Conservation (phyloP, 2,113 vertebrate genomes). For the Toxotes chatareus region DNA sequence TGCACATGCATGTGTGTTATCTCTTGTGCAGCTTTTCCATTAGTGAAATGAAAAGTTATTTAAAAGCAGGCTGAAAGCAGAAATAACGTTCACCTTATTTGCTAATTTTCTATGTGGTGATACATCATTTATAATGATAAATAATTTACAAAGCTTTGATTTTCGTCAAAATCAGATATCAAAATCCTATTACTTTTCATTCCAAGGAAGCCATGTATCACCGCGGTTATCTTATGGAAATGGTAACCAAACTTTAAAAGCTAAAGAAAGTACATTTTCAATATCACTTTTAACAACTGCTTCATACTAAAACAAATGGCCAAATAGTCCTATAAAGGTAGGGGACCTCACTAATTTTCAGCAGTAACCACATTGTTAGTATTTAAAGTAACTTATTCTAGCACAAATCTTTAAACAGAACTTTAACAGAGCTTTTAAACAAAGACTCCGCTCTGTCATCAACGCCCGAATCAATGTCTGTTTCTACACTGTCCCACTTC, state of each 20-base stretch:
- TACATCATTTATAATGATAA: neutral
- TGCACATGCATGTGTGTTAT: neutral
- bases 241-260: neutral
- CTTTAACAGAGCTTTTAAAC: neutral
- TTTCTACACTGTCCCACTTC: constrained; percentile 3
- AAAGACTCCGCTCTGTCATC: constrained; percentile 10
- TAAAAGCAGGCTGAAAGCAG: constrained; percentile 28
- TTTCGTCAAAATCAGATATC: too few species aligned
- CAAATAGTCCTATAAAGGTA: neutral
- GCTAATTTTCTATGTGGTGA: constrained; percentile 7
- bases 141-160: too few species aligned
- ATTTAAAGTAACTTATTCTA: constrained; percentile 6
- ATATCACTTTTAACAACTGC: neutral
- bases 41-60: constrained; percentile 42
- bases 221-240: neutral
- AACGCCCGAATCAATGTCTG: neutral
- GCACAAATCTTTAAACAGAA: constrained; percentile 28
- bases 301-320: neutral
- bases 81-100: constrained; percentile 17
- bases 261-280: neutral
- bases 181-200: neutral
- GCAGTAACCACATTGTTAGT: neutral
- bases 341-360: neutral
- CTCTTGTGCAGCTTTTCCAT: constrained; percentile 15
- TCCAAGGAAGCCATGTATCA: neutral